Evolutionary conservation across 2,888 invertebrate species (phyloP), one percentile per base, ranked within the genome.

Genomic region (Sesia bembeciformis): DNA sequence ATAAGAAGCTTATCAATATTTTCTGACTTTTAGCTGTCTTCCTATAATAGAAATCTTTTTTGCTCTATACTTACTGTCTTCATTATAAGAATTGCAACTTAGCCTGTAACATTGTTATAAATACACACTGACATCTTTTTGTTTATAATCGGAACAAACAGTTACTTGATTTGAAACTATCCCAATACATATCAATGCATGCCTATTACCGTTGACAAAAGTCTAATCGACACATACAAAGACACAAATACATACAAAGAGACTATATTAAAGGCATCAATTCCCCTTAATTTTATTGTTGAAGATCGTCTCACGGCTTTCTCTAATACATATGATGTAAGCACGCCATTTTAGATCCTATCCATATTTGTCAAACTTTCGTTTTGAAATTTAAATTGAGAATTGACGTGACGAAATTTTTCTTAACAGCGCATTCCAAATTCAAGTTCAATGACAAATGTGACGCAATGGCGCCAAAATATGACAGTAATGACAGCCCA

Each of bases 391-490:
- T 40, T 40, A 40, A 50, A 40, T 52, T 40, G 23, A 23, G 23
- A 23, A 23, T 23, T 8, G 8, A 40, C 39, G 8, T 40, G 40
- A 38, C 8, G 52, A 40, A 7, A 7, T 40, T n/a, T n/a, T n/a
- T 40, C 23, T 40, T n/a, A n/a, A 40, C 40, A 6, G 7, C 3
- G 7, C 50, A 52, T 40, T 52, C 52, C 52, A 40, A 52, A n/a
- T 40, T 52, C 52, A 52, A 52, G 78, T 78, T 79, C 78, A 78
- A 71, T 75, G 72, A 77, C 76, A 73, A 70, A 60, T 61, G 49
- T 58, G 53, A 54, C 54, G 58, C 53, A 58, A 58, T 54, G 43
- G 42, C 40, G 40, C 53, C 53, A 53, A 54, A 58, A 54, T 52
- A 7, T 52, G 39, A 8, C 4, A 23, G n/a, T 40, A 52, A 52